phyloP scores from a whole-genome alignment of 1,140 invertebrate genomes.

The Thaumetopoea pityocampa region DNA sequence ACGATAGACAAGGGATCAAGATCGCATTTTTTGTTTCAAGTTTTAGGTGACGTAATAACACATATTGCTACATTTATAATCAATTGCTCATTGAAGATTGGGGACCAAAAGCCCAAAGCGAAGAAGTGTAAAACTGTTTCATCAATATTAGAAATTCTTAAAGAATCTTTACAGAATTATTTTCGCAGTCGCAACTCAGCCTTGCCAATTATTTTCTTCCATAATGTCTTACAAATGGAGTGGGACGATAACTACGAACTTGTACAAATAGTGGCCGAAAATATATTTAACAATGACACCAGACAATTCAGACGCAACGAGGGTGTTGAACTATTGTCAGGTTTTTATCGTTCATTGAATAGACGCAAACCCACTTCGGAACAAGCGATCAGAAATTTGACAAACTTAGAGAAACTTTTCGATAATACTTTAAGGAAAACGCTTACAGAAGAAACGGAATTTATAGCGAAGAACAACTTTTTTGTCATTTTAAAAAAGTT shows the following conservation, averaged over 20 bases:
- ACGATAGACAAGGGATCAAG: conserved; percentile 80
- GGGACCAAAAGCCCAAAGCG: conserved; percentile 30
- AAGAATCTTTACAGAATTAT: conserved; percentile 75
- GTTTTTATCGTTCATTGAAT: conserved; percentile 78
- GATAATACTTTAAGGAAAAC: conserved; percentile 29
- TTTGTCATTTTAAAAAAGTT: conserved; percentile 48
- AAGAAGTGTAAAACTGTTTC: conserved; percentile 53
- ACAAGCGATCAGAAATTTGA: conserved; percentile 24
- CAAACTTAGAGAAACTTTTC: conserved; percentile 41
- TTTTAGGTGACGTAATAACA: conserved; percentile 81
- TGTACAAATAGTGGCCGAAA: conserved; percentile 74
- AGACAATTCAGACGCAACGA: conserved; percentile 80
- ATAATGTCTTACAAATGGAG: conserved; percentile 77
- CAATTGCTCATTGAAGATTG: conserved; percentile 76
- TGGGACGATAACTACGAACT: conserved; percentile 80
- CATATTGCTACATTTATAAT: conserved; percentile 81
- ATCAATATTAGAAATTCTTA: conserved; percentile 70
- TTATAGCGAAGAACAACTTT: conserved; percentile 57
- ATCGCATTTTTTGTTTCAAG: conserved; percentile 80
- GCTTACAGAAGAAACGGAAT: conserved; percentile 34
- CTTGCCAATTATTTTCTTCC: conserved; percentile 80
- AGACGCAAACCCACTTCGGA: conserved; percentile 45
- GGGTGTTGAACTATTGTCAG: conserved; percentile 78
- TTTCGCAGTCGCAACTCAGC: conserved; percentile 80
- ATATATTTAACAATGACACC: conserved; percentile 78